Base-by-base conservation (phyloP, 2,888 invertebrate genomes). In the Poecilobothrus nobilitatus region DNA sequence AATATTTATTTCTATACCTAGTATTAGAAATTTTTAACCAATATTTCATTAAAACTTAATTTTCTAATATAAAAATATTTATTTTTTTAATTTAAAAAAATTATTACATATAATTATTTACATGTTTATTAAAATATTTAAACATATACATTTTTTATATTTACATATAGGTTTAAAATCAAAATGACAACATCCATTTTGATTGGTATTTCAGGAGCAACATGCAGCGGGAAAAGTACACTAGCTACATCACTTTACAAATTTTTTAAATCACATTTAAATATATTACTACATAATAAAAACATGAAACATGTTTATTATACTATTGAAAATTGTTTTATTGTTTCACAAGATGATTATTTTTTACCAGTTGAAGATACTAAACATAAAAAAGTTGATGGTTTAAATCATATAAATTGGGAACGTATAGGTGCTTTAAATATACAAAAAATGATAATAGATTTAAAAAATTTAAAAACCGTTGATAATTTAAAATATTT, bases 181-280 rank as follows among this genome's bases (percentile, higher is more conserved):
- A 63, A 63, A 1, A 85, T 76, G 78, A 85, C 74, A 76, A 85
- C 81, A 71, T 87, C 85, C 86, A 74, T 86, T 62, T 81, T 89
- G 67, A 81, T 90, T 70, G 92, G 91, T 9, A 85, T 94, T 72
- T 88, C 90, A 62, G 92, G 94, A 1, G 90, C 90, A 1, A 94
- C 94, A 0, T 91, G 91, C 76, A 90, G 92, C 22, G 94, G 94
- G 0, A 94, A 94, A 82, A 91, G 92, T 0, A 89, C 91, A 0
- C 77, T 92, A 61, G 86, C 91, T 0, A 84, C 83, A 68, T 82
- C 82, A 69, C 76, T 94, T 21, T 81, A 79, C 7, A 77, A 80
- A 20, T 80, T 79, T 69, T 81, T 82, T 15, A 53, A 53, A 53
- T 18, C 15, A 3, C 18, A 18, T 18, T 18, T 18, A 53, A 18